These are phyloP conservation scores for Cydia fagiglandana DNA, from an alignment of 1,140 invertebrate genomes.

Conservation along the genomic window DNA sequence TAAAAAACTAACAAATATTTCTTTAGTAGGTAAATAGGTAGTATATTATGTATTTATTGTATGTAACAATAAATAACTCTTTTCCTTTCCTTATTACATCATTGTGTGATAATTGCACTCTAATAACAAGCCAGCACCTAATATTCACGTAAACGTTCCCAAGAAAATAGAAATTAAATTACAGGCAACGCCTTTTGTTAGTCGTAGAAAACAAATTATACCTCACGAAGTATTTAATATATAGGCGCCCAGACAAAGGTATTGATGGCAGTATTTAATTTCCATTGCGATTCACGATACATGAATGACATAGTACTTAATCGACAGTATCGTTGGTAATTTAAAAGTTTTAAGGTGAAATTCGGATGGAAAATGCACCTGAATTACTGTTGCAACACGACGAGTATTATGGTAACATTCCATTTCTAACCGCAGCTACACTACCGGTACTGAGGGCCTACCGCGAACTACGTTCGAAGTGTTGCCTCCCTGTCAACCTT, in stretches of 20 bases:
- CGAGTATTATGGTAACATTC: no score
- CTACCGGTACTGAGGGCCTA: no score
- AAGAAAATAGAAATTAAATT: conserved; percentile 19
- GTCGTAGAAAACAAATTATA: background rate
- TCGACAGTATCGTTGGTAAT: background rate
- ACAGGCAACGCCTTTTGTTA: conserved; percentile 10
- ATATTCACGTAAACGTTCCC: conserved; percentile 12
- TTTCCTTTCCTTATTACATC: background rate
- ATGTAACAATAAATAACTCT: background rate
- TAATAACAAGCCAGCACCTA: background rate
- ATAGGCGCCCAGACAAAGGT: background rate
- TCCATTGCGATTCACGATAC: background rate
- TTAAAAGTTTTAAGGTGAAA: background rate
- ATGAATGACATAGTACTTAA: no score
- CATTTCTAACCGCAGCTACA: no score
- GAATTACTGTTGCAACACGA: no score
- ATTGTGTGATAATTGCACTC: background rate
- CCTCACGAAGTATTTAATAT: background rate
- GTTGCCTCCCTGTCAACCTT: no score
- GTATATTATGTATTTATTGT: background rate
- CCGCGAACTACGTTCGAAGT: no score
- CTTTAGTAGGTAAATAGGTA: background rate
- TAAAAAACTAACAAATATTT: no score
- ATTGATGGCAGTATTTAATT: background rate
- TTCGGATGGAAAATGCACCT: no score